Evolutionary conservation across 64 coral and sea anemone species (phyloP).

Genomic region (Orbicella faveolata): DNA sequence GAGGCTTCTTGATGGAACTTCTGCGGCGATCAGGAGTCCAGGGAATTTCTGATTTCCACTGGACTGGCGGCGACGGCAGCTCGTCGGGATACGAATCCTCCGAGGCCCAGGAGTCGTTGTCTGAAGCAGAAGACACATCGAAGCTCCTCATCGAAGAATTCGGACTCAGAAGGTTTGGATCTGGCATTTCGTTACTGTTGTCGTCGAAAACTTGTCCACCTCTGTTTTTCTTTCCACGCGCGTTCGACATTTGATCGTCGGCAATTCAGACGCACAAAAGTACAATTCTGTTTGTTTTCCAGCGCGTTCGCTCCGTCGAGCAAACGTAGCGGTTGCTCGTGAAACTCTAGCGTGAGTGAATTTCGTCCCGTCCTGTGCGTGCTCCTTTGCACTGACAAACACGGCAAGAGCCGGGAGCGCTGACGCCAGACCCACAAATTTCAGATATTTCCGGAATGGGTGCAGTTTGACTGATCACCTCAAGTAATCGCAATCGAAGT

Average conservation of each 20-base stretch:
- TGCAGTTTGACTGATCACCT: not conserved
- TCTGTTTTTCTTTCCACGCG: slow-evolving; percentile 11
- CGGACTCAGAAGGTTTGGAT: slow-evolving; percentile 13
- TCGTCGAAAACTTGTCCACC: slow-evolving; percentile 23
- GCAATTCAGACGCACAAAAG: not conserved
- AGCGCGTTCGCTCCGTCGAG: not conserved
- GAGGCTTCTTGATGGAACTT: slow-evolving; percentile 88
- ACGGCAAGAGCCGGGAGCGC: too few relatives aligned
- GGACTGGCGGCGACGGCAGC: not conserved
- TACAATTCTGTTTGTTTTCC: slow-evolving; percentile 23
- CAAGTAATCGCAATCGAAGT: not conserved
- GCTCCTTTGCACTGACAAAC: not conserved
- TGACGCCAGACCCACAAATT: slow-evolving; percentile 19
- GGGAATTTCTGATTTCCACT: slow-evolving; percentile 65
- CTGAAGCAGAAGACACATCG: slow-evolving; percentile 41
- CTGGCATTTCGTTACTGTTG: slow-evolving; percentile 14
- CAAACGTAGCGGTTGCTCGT: slow-evolving; percentile 10
- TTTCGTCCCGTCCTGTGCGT: not conserved
- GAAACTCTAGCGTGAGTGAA: slow-evolving; percentile 11
- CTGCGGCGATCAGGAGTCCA: slow-evolving; percentile 47
- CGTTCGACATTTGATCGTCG: not conserved
- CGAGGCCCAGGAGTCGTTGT: slow-evolving; percentile 70
- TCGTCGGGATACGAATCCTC: slow-evolving; percentile 52
- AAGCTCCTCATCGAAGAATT: slow-evolving; percentile 24
- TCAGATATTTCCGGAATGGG: slow-evolving; percentile 26